A percentile compares a stretch with the other conserved stretches of the same genome.
phyloP scores from a whole-genome alignment of 2,113 vertebrate genomes.

The Pao palembangensis region DNA sequence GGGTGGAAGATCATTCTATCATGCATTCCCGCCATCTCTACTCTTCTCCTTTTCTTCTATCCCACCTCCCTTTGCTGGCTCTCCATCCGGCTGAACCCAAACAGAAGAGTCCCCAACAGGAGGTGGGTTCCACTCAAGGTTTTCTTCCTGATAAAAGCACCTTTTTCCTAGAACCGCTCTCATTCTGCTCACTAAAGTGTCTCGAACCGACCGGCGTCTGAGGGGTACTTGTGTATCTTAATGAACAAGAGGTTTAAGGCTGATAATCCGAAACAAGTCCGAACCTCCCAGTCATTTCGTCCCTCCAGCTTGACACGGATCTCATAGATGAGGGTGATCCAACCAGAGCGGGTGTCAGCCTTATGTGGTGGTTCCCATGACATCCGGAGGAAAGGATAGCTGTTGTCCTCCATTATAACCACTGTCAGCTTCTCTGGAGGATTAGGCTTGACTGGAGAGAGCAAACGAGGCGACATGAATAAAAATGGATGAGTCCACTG shows the following conservation, averaged over 20 bases:
- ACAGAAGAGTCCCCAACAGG: too few species aligned
- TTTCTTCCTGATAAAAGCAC: too few species aligned
- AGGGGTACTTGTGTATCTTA: neutral
- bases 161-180: too few species aligned
- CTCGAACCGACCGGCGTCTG: too few species aligned
- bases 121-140: too few species aligned
- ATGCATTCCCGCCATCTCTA: too few species aligned
- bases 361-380: conserved; percentile 82
- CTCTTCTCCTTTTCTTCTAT: too few species aligned
- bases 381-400: conserved; percentile 73
- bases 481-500: neutral
- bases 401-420: conserved; percentile 59
- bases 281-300: conserved; percentile 85
- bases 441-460: conserved; percentile 82
- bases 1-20: too few species aligned
- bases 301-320: conserved; percentile 80
- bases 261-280: neutral
- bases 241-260: conserved; percentile 1
- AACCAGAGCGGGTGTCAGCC: conserved; percentile 78
- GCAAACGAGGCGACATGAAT: neutral
- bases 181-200: too few species aligned
- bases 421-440: conserved; percentile 80
- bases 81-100: too few species aligned
- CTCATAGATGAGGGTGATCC: conserved; percentile 84
- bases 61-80: too few species aligned